Percentiles rank a stretch among this genome's conserved stretches.
Conservation (phyloP, 2,113 vertebrate genomes). For the Motacilla alba region DNA sequence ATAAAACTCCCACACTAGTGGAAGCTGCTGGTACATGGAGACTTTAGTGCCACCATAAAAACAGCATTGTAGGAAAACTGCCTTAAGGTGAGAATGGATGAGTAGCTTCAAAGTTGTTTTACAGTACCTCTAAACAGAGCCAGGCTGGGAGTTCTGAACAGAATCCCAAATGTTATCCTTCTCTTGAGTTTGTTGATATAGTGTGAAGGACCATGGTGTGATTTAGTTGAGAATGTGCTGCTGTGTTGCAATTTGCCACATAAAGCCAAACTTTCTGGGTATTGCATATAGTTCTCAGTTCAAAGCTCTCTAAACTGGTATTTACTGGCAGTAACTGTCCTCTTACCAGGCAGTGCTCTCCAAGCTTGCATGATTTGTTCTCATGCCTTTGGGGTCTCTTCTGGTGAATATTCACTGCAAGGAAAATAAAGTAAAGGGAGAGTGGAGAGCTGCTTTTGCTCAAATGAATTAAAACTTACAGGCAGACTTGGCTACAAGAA, state of each 20-base stretch:
- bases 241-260: background rate
- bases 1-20: slow-evolving; percentile 1
- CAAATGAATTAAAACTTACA: background rate
- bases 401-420: background rate
- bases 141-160: background rate
- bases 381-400: accelerated
- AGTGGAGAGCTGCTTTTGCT: background rate
- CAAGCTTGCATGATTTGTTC: background rate
- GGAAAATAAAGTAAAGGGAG: background rate
- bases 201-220: background rate
- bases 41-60: slow-evolving; percentile 49
- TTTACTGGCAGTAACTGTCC: background rate
- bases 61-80: slow-evolving; percentile 19
- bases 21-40: background rate
- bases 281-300: background rate
- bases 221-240: background rate
- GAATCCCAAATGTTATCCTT: background rate
- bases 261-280: background rate
- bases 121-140: background rate
- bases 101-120: slow-evolving; percentile 16
- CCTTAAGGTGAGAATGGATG: slow-evolving; percentile 23
- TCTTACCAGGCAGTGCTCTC: background rate
- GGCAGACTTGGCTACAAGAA: background rate
- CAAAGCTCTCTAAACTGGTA: background rate
- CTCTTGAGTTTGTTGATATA: background rate